Evolutionary conservation across 1,140 invertebrate genomes (phyloP).

Genomic region (Ostrea denselamellosa): DNA sequence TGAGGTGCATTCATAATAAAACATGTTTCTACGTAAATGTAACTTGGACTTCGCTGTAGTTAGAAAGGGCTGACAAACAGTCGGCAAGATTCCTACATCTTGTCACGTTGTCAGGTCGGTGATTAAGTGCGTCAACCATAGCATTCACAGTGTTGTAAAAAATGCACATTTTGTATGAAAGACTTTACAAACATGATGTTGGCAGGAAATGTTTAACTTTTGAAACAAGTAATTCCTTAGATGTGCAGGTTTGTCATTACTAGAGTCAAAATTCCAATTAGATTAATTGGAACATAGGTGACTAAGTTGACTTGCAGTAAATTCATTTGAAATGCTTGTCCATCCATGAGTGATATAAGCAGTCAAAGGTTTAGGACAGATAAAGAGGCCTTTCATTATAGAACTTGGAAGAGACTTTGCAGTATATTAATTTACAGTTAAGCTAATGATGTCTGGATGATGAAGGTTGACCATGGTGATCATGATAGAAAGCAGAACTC

Average conservation of each 20-base stretch:
- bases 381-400: too few relatives aligned
- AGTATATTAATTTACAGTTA: too few relatives aligned
- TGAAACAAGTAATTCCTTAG: not conserved
- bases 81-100: not conserved
- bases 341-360: conserved; percentile 1
- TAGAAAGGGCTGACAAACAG: not conserved
- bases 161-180: conserved; percentile 25
- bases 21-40: not conserved
- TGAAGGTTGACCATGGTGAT: too few relatives aligned
- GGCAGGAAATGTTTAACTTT: conserved; percentile 8
- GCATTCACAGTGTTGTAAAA: conserved; percentile 16
- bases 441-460: too few relatives aligned
- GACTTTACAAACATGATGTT: not conserved
- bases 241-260: not conserved
- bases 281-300: conserved; percentile 18
- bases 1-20: not conserved
- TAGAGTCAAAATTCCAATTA: not conserved
- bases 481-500: too few relatives aligned
- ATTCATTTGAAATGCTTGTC: not conserved
- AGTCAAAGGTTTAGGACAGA: too few relatives aligned
- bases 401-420: too few relatives aligned
- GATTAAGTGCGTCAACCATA: conserved; percentile 29
- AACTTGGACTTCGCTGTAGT: not conserved
- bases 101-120: not conserved
- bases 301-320: not conserved